A percentile compares a stretch with the other conserved stretches of the same genome.
These are phyloP conservation scores for Aphelocoma coerulescens DNA, from an alignment of 2,113 vertebrate species.

Conservation along the genomic window DNA sequence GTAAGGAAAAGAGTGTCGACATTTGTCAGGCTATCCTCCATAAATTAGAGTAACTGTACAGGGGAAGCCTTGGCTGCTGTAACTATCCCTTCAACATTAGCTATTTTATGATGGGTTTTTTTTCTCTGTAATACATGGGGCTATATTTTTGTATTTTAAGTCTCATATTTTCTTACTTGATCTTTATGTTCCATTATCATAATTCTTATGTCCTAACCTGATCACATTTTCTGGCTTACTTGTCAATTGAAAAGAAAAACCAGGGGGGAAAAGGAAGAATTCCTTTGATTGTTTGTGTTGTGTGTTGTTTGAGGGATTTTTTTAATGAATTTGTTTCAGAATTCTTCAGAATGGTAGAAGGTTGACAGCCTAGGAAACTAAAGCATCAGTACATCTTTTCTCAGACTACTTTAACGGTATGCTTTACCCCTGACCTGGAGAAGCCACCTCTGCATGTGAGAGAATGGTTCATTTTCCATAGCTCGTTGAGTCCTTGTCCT, in stretches of 20 bases:
- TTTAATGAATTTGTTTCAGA: background rate
- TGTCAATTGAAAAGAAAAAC: background rate
- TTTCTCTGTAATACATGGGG: background rate
- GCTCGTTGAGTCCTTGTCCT: slow-evolving; percentile 8
- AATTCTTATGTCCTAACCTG: background rate
- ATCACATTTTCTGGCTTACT: background rate
- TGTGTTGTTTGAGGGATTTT: background rate
- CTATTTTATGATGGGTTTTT: background rate
- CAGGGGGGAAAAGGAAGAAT: background rate
- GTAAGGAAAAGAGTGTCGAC: background rate
- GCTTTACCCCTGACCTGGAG: background rate
- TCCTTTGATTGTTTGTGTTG: background rate
- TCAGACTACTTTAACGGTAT: background rate
- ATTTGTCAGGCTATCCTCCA: slow-evolving; percentile 35
- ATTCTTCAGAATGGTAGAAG: background rate
- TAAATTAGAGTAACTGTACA: background rate
- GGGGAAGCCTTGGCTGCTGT: background rate
- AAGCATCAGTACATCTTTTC: background rate
- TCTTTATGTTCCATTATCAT: background rate
- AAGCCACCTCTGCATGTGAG: background rate
- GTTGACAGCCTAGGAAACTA: background rate
- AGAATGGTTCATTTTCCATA: slow-evolving; percentile 14
- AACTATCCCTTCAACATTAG: background rate
- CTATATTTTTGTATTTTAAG: background rate
- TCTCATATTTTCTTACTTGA: background rate